phyloP scores from a whole-genome alignment of 2,888 invertebrate species.

The Dusona sp. region DNA sequence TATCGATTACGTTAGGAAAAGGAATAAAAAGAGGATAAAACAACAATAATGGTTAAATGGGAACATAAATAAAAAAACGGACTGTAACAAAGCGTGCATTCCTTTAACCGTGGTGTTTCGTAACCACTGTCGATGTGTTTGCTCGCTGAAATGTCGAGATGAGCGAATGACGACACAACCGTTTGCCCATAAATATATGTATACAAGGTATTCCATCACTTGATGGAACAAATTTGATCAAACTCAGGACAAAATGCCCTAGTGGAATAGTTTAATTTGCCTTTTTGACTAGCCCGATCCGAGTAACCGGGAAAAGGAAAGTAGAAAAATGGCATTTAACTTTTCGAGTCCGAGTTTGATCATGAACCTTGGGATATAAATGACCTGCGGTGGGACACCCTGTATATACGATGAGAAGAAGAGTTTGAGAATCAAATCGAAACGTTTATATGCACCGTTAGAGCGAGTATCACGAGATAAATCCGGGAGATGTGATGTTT shows the following conservation, averaged over 20 bases:
- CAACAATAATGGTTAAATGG: not conserved
- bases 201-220: not conserved
- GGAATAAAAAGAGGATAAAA: constrained; percentile 1
- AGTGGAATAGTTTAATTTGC: not conserved
- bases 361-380: not conserved
- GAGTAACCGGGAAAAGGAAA: too few species aligned
- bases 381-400: not conserved
- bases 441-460: constrained; percentile 65
- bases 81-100: not conserved
- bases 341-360: not conserved
- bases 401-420: constrained; percentile 17
- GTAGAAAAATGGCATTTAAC: not conserved
- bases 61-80: not conserved
- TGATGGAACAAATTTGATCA: not conserved
- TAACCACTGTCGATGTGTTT: not conserved
- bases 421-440: constrained; percentile 32
- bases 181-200: not conserved
- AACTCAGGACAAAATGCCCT: not conserved
- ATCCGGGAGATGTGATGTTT: constrained; percentile 72
- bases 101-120: not conserved
- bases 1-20: constrained; percentile 18
- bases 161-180: constrained; percentile 3
- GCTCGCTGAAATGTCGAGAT: not conserved
- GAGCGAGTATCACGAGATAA: constrained; percentile 49
- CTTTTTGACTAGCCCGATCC: not conserved